Percentiles rank a stretch among this genome's conserved stretches.
Conservation (phyloP, 2,797 vertebrate species). For the Oceanodroma leucorhoa region DNA sequence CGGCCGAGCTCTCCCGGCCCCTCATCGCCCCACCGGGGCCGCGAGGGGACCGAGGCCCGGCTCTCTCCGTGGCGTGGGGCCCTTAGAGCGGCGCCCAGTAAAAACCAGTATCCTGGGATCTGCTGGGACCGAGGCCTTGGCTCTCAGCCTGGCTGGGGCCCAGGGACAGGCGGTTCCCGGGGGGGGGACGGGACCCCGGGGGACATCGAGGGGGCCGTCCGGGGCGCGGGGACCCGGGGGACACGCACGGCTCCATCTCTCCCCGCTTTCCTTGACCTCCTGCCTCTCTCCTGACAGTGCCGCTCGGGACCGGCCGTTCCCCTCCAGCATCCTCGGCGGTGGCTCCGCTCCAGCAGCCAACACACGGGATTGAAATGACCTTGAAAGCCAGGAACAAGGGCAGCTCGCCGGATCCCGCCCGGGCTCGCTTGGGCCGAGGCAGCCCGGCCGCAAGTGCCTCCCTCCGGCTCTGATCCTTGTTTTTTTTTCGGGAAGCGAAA, state of each 20-base stretch:
- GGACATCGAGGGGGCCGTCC: neutral
- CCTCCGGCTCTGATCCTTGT: neutral
- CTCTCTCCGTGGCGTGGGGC: too few species aligned
- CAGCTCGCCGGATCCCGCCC: neutral
- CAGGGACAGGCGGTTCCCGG: neutral
- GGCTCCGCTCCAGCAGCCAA: conserved; percentile 18
- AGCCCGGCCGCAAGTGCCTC: neutral
- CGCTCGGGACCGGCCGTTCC: neutral
- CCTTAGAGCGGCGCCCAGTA: neutral
- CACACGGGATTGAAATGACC: conserved; percentile 31
- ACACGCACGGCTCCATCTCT: rapidly evolving
- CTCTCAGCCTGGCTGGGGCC: neutral
- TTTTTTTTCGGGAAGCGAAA: neutral
- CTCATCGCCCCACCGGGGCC: neutral
- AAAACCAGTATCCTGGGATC: too few species aligned
- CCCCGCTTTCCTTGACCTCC: neutral
- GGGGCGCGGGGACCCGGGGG: neutral
- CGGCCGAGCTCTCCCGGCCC: too few species aligned
- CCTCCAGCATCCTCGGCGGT: neutral
- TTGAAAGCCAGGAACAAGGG: conserved; percentile 38
- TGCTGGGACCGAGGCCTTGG: neutral
- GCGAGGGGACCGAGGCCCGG: rapidly evolving
- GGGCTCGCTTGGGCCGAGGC: neutral
- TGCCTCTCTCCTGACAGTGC: neutral
- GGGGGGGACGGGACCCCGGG: too few species aligned